Conservation (phyloP, 2,888 invertebrate genomes). For the Pseudococcus jackbeardsleyi region DNA sequence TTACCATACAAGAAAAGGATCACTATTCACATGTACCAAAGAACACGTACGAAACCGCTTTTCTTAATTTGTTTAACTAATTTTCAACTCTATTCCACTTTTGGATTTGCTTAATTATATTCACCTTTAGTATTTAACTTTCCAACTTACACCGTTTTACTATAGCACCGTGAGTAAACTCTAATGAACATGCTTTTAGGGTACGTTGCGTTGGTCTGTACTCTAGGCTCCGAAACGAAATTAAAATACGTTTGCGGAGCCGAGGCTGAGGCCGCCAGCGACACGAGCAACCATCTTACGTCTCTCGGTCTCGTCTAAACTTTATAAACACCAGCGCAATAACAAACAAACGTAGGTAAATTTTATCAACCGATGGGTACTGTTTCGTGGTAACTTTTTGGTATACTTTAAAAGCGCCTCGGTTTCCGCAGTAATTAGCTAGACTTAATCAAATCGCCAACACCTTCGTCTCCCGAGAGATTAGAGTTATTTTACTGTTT, state of each 20-base stretch:
- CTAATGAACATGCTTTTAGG: conserved; percentile 53
- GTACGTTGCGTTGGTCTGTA: conserved; percentile 16
- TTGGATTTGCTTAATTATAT: conserved; percentile 53
- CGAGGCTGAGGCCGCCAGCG: neutral
- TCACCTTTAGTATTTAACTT: conserved; percentile 57
- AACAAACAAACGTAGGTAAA: conserved; percentile 40
- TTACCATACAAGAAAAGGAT: neutral
- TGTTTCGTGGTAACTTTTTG: conserved; percentile 46
- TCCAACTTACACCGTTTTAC: conserved; percentile 44
- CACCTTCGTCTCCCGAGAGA: neutral
- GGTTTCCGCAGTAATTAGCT: conserved; percentile 41
- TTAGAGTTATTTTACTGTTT: conserved; percentile 12
- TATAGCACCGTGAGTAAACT: neutral
- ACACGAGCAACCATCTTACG: neutral
- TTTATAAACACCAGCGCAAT: neutral
- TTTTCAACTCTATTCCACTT: conserved; percentile 49
- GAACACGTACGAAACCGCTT: conserved; percentile 48
- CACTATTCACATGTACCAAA: neutral
- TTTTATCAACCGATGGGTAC: conserved; percentile 51
- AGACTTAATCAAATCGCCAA: conserved; percentile 47
- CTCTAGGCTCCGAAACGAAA: conserved; percentile 34
- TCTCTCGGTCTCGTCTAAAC: conserved; percentile 4
- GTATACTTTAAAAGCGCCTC: conserved; percentile 44
- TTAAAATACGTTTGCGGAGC: conserved; percentile 44
- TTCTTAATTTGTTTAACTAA: conserved; percentile 56